These are phyloP conservation scores for Chrysocyon brachyurus DNA, from an alignment of 2,797 vertebrate species.

Conservation along the genomic window DNA sequence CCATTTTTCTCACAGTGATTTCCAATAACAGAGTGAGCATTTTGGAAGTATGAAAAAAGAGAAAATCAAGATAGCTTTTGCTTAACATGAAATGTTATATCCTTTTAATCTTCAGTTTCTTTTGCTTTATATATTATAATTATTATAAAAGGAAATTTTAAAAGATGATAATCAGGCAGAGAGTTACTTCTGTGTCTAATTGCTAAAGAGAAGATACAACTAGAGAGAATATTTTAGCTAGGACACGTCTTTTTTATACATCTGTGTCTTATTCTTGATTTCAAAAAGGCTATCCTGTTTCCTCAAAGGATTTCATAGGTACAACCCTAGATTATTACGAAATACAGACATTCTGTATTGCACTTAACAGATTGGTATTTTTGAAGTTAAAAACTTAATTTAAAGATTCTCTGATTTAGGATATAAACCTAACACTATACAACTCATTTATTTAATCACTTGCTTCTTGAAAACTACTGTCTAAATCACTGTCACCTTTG, in stretches of 20 bases:
- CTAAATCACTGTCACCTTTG: not conserved
- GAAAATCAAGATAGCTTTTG: not conserved
- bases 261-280: not conserved
- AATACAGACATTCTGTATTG: not conserved
- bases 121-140: conserved; percentile 13
- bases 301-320: conserved; percentile 21
- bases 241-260: not conserved
- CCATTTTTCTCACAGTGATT: not conserved
- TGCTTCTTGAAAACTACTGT: conserved; percentile 59
- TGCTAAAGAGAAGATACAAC: conserved; percentile 37
- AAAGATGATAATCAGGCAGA: not conserved
- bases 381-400: conserved; percentile 44
- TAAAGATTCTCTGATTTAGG: conserved; percentile 1
- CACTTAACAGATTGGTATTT: not conserved
- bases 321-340: not conserved
- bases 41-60: conserved; percentile 46
- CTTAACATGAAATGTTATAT: not conserved
- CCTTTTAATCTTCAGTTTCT: conserved; percentile 29
- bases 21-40: conserved; percentile 11
- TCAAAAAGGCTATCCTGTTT: conserved; percentile 34
- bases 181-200: conserved; percentile 41
- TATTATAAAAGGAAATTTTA: conserved; percentile 37
- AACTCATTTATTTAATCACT: not conserved
- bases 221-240: not conserved
- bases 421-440: conserved; percentile 18